Evolutionary conservation across 1,140 invertebrate genomes (phyloP), one percentile per base, ranked within the genome.

Genomic region (Dufourea novaeangliae): DNA sequence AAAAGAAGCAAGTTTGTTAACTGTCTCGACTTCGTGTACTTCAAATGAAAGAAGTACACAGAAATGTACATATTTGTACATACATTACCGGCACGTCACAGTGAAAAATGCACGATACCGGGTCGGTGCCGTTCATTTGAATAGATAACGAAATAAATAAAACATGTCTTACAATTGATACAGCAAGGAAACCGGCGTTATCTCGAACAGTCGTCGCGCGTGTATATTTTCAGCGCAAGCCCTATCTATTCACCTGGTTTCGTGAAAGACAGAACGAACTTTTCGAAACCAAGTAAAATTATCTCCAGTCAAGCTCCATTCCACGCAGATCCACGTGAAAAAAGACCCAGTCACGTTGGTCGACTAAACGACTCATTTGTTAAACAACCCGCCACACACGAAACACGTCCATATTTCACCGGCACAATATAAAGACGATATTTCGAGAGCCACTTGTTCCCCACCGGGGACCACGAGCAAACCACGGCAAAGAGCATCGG

Each of bases 111-210:
- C 17, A n/a, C 17, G 1, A 1, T 1, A 6, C 29, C 17, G 29
- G 5, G 6, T 3, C 7, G 25, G 25, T 6, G 4, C 29, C 57
- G 32, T 20, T 20, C 10, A 59, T 59, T 59, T 22, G 57, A 34
- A 59, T 59, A 59, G 57, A 59, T 59, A 59, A 59, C 20, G 32
- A 32, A 59, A 59, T 59, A 59, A 59, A 59, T 59, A 59, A 59
- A 59, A 59, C 57, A 59, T 59, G 57, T 22, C 8, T 57, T 12
- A 52, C n/a, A 52, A 52, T 52, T n/a, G n/a, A 20, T 4, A 10
- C 44, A 20, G 44, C 17, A 4, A 5, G 17, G 14, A 44, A 12
- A 41, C 39, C n/a, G n/a, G 41, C 41, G 14, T 11, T 44, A 14
- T 50, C 3, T n/a, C 46, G 6, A 7, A 37, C 34, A 8, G 46